Percentiles rank a stretch among this genome's conserved stretches.
Evolutionary conservation across 2,888 invertebrate genomes (phyloP).

Genomic region (Idaea biselata): DNA sequence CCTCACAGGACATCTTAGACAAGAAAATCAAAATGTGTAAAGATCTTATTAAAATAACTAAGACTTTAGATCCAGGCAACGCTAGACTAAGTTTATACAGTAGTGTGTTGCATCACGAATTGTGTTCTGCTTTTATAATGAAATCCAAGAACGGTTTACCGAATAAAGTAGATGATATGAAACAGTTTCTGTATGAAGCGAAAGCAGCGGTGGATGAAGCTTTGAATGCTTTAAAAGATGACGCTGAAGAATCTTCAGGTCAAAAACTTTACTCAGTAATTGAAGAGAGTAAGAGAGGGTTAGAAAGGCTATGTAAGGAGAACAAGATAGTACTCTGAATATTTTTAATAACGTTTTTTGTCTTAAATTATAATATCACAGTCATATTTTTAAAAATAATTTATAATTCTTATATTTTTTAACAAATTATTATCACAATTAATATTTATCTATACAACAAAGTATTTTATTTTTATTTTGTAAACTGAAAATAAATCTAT

Average conservation of each 20-base stretch:
- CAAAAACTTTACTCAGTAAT: slow-evolving; percentile 75
- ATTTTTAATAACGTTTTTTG: slow-evolving; percentile 24
- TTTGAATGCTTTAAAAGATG: slow-evolving; percentile 70
- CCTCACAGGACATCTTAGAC: slow-evolving; percentile 81
- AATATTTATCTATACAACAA: neutral
- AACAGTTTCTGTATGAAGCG: slow-evolving; percentile 66
- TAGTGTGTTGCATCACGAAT: slow-evolving; percentile 88
- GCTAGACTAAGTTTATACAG: slow-evolving; percentile 87
- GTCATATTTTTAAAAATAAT: slow-evolving; percentile 12
- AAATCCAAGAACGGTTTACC: slow-evolving; percentile 55
- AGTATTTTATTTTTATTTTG: no score
- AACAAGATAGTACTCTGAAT: slow-evolving; percentile 51
- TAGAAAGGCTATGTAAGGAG: slow-evolving; percentile 71
- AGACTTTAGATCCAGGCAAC: slow-evolving; percentile 86
- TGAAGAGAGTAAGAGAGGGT: slow-evolving; percentile 67
- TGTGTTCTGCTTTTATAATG: slow-evolving; percentile 80
- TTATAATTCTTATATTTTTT: neutral
- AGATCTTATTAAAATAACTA: slow-evolving; percentile 83
- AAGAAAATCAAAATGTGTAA: slow-evolving; percentile 85
- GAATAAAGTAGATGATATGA: slow-evolving; percentile 57
- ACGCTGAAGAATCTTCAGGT: slow-evolving; percentile 77
- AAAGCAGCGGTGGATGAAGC: slow-evolving; percentile 66
- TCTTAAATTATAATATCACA: slow-evolving; percentile 50
- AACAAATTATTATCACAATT: neutral
- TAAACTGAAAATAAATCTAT: no score